phyloP scores from a whole-genome alignment of 2,888 invertebrate genomes.

The Sclerodermus sp. region DNA sequence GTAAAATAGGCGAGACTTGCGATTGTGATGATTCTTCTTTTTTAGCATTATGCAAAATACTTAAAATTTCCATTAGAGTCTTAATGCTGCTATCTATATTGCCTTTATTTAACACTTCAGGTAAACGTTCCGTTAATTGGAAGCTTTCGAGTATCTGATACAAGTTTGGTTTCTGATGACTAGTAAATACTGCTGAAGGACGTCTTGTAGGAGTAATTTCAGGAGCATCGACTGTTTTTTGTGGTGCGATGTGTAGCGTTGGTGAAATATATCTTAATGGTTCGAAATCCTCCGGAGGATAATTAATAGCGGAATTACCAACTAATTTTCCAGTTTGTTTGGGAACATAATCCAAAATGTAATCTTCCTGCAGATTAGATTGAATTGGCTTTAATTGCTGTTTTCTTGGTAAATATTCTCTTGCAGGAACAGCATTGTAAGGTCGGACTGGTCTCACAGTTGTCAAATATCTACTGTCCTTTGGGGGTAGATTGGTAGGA shows the following conservation, averaged over 20 bases:
- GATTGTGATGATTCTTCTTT: constrained; percentile 47
- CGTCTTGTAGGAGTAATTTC: too few relatives aligned
- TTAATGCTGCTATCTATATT: constrained; percentile 79
- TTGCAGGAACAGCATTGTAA: constrained; percentile 22
- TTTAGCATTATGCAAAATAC: constrained; percentile 64
- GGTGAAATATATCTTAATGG: constrained; percentile 36
- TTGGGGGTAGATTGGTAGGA: constrained; percentile 11
- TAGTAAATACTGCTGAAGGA: too few relatives aligned
- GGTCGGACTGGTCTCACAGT: constrained; percentile 34
- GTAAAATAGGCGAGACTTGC: constrained; percentile 6
- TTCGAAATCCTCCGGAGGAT: constrained; percentile 33
- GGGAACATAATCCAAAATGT: constrained; percentile 32
- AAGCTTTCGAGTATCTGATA: constrained; percentile 70
- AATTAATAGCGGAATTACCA: constrained; percentile 15
- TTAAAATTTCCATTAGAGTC: constrained; percentile 75
- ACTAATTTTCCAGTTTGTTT: constrained; percentile 17
- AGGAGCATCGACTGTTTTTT: too few relatives aligned
- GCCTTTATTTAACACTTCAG: constrained; percentile 74
- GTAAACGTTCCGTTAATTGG: constrained; percentile 74
- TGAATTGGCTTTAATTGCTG: constrained; percentile 18
- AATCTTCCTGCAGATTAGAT: constrained; percentile 26
- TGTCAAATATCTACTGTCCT: constrained; percentile 28
- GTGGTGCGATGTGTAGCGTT: constrained; percentile 7
- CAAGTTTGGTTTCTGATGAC: constrained; percentile 51
- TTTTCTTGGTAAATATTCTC: constrained; percentile 30